A percentile compares a stretch with the other conserved stretches of the same genome.
Conservation (phyloP, 2,113 vertebrate species). For the Todiramphus chloris region DNA sequence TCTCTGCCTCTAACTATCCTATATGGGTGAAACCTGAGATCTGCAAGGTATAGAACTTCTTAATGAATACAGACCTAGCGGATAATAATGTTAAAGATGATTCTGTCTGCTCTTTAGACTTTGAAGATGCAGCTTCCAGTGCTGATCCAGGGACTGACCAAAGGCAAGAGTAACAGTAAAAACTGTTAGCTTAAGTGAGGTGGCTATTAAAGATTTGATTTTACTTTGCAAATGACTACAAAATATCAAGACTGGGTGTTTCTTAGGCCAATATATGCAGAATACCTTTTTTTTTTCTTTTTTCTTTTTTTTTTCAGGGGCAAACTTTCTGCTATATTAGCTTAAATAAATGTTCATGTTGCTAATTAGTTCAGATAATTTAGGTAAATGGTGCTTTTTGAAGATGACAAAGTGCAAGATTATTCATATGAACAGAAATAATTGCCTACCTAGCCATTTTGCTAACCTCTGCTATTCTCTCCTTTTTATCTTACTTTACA, state of each 20-base stretch:
- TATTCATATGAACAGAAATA: conserved; percentile 21
- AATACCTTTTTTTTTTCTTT: not conserved
- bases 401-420: not conserved
- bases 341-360: not conserved
- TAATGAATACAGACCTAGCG: conserved; percentile 25
- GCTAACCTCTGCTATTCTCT: not conserved
- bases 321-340: not conserved
- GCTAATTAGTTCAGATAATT: conserved; percentile 19
- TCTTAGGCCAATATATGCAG: not conserved
- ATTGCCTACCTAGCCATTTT: not conserved
- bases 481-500: conserved; percentile 11
- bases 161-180: not conserved
- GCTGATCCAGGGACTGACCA: not conserved
- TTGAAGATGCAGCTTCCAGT: not conserved
- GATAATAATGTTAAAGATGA: not conserved
- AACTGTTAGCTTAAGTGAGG: not conserved
- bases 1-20: conserved; percentile 47
- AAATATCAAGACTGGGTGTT: not conserved
- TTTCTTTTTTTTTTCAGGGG: not conserved
- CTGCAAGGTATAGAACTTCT: conserved; percentile 25
- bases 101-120: not conserved
- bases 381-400: conserved; percentile 6
- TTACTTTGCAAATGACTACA: not conserved
- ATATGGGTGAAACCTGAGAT: conserved; percentile 15
- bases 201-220: not conserved